Base-by-base conservation (phyloP, 1,140 invertebrate species). In the Polypedilum vanderplanki region DNA sequence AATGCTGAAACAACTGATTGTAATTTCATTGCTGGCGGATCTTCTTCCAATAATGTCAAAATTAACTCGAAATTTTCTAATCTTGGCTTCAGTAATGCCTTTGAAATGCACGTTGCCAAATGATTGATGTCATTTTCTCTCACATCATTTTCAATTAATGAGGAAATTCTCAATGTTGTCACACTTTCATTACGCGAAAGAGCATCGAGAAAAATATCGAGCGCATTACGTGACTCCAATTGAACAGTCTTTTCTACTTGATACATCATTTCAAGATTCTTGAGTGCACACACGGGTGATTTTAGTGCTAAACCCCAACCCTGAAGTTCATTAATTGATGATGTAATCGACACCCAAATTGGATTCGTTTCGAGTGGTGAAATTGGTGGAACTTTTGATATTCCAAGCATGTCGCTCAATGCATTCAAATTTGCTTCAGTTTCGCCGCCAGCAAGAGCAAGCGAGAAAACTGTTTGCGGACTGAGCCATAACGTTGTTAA, bases 1-100 rank as follows among this genome's bases (percentile, higher is more conserved):
- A 87, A 78, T 9, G 85, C 84, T 76, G 84, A 83, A 17, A 87
- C 85, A 74, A 87, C 80, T 74, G 85, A 83, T 78, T 87, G 85
- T 76, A 86, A 80, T 78, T 84, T 85, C 78, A 76, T 79, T 78
- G 84, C 83, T 75, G 85, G 84, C 9, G 83, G 81, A n/a, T 83
- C 80, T 75, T 85, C 85, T 76, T 86, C 85, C 22, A 86, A 76
- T 74, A 85, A 84, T 0, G 85, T 85, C 75, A 86, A 83, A 75
- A 85, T 83, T 22, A 87, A 79, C 76, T 87, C 85, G 70, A 87
- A 85, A 67, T 83, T 83, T 78, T 84, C 81, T 33, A 86, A 79
- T 41, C 81, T 79, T 41, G 84, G 82, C 76, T 85, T 85, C 15
- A 81, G 76, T n/a, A 86, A 78, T 0, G 83, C 81, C 24, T 80